Percentiles rank a stretch among this genome's conserved stretches.
These are phyloP conservation scores for Drosophila kepulauana DNA, from an alignment of 1,140 invertebrate species.

Conservation along the genomic window DNA sequence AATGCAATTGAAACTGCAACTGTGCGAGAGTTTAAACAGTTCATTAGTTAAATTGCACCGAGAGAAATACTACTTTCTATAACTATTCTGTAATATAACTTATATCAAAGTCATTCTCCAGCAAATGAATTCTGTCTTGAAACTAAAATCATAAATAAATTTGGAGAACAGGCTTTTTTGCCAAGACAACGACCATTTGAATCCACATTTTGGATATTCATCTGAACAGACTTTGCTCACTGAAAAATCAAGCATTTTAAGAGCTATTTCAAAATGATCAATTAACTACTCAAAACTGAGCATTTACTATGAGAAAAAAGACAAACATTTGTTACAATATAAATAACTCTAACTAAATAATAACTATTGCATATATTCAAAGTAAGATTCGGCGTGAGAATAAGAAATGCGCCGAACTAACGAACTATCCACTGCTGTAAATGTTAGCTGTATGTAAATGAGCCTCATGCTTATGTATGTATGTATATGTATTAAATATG, in stretches of 20 bases:
- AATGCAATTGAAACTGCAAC: slow-evolving; percentile 2
- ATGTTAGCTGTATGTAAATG: slow-evolving; percentile 17
- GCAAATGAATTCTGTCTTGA: too few species aligned
- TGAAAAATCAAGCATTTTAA: neutral
- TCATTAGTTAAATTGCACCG: neutral
- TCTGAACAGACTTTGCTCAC: too few species aligned
- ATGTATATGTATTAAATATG: slow-evolving; percentile 13
- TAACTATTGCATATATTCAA: neutral
- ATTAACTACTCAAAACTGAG: neutral
- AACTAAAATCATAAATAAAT: too few species aligned
- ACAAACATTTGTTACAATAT: neutral
- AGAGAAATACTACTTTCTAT: neutral
- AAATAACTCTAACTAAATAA: neutral
- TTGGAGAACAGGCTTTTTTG: too few species aligned
- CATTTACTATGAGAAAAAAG: slow-evolving; percentile 3
- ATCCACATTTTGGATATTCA: too few species aligned
- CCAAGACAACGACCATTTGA: too few species aligned
- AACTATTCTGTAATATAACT: neutral
- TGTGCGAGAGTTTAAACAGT: neutral
- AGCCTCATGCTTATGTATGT: slow-evolving; percentile 25
- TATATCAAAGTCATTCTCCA: too few species aligned
- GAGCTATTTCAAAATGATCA: neutral
- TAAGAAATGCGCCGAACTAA: neutral
- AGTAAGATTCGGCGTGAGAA: neutral
- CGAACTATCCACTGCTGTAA: slow-evolving; percentile 23